Conservation (phyloP, 2,888 invertebrate genomes). For the Epiblema foenella region DNA sequence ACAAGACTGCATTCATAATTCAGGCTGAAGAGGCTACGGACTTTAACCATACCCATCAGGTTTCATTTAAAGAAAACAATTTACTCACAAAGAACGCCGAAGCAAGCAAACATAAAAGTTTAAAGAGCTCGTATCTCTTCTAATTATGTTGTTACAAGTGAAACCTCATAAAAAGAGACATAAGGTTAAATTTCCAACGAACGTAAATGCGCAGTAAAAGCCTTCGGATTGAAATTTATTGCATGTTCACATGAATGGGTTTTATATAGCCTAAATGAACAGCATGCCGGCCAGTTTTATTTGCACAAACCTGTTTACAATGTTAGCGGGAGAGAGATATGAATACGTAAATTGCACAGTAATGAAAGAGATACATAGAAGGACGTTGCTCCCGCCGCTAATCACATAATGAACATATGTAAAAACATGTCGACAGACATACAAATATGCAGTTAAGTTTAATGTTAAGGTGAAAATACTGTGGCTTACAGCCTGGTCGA, state of each 20-base stretch:
- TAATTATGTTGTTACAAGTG: conserved; percentile 28
- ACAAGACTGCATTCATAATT: not conserved
- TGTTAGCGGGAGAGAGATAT: conserved; percentile 20
- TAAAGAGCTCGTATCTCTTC: conserved; percentile 10
- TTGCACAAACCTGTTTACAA: conserved; percentile 59
- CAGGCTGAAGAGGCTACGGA: not conserved
- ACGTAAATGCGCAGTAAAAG: conserved; percentile 14
- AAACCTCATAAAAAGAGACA: conserved; percentile 9
- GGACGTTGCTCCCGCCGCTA: conserved; percentile 23
- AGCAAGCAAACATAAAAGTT: not conserved
- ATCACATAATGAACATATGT: conserved; percentile 31
- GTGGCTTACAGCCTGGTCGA: not conserved
- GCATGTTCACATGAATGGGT: conserved; percentile 63
- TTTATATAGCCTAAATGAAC: conserved; percentile 56
- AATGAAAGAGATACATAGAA: conserved; percentile 25
- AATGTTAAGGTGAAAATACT: not conserved
- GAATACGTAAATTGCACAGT: conserved; percentile 5
- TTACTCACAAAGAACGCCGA: conserved; percentile 14
- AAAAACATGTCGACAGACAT: conserved; percentile 32
- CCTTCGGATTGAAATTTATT: conserved; percentile 39
- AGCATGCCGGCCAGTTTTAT: conserved; percentile 60
- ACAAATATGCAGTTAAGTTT: conserved; percentile 23
- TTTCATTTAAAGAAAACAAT: conserved; percentile 11
- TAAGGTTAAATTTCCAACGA: conserved; percentile 24
- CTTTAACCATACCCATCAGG: not conserved